Evolutionary conservation across 2,113 vertebrate species (phyloP), one percentile per base, ranked within the genome.

Genomic region (Bathybates hornii): DNA sequence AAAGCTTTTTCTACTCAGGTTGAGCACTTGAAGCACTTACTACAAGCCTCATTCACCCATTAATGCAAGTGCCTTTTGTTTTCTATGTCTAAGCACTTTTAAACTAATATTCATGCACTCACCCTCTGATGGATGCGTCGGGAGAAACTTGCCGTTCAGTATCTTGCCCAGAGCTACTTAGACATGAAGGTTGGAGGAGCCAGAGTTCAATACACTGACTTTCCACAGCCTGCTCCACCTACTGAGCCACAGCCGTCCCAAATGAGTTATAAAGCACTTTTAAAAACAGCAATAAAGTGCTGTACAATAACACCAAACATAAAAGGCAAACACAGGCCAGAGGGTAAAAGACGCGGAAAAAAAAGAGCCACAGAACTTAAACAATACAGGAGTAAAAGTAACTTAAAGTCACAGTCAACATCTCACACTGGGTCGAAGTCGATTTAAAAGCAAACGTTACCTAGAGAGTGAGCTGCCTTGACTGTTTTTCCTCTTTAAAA

Each of bases 71-170:
- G 36, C 34, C 34, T 68, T 68, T 41, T 68, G 61, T 66, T 66
- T 66, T 68, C 34, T 68, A 68, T 68, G 61, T 38, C 19, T 68
- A 21, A 38, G 63, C 34, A 41, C 63, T 68, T 68, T 68, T 68
- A 68, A 68, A 38, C 63, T 41, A 41, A 68, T 41, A 38, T 68
- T 68, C 19, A 68, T 36, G 34, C 34, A 21, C 4, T 68, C 34
- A 21, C 19, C 19, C 11, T 41, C 63, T 21, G 34, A 68, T 68
- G 34, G 19, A 68, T 41, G 63, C 6, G 3, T 68, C 4, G 1
- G 63, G 34, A 41, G 0, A 38, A 68, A 68, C 63, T 1, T 0
- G 63, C 19, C 11, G 0, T 68, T 68, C 19, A 68, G 63, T 68
- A 21, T 68, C 34, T 68, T 68, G 63, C 63, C 6, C 63, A 14